Percentiles rank a stretch among this genome's conserved stretches.
Conservation (phyloP, 2,797 vertebrate genomes). For the Artibeus lituratus region DNA sequence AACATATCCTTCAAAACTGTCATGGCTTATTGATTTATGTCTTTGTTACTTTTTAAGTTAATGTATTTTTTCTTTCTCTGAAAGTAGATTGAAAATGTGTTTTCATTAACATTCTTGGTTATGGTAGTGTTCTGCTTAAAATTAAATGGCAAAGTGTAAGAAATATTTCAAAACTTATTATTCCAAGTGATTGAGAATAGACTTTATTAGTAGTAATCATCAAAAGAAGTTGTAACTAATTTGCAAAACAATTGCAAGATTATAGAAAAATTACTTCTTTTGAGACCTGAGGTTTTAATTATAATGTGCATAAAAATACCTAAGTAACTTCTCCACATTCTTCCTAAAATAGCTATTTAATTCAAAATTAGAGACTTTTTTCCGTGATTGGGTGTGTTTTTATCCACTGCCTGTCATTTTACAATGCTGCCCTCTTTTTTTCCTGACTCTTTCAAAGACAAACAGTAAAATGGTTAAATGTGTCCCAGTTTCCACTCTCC, state of each 20-base stretch:
- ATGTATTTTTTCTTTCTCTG: neutral
- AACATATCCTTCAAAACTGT: neutral
- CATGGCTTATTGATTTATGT: neutral
- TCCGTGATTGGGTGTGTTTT: neutral
- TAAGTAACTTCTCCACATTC: neutral
- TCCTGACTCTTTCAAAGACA: neutral
- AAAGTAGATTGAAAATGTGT: slow-evolving; percentile 25
- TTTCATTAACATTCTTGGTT: neutral
- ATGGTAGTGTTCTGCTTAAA: slow-evolving; percentile 8
- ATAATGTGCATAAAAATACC: neutral
- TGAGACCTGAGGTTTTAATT: neutral
- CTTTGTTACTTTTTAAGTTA: neutral
- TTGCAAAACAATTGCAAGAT: neutral
- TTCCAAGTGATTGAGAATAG: neutral
- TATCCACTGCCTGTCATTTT: neutral
- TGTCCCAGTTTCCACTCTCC: neutral
- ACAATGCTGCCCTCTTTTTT: neutral
- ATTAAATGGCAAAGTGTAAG: neutral
- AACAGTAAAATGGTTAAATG: neutral
- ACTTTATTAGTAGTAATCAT: neutral
- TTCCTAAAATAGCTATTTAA: neutral
- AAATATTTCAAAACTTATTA: neutral
- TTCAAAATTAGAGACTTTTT: neutral
- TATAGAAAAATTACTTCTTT: neutral
- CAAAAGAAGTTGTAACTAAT: neutral